These are phyloP conservation scores for Platichthys stellatus DNA, from an alignment of 2,113 vertebrate genomes.

Conservation along the genomic window DNA sequence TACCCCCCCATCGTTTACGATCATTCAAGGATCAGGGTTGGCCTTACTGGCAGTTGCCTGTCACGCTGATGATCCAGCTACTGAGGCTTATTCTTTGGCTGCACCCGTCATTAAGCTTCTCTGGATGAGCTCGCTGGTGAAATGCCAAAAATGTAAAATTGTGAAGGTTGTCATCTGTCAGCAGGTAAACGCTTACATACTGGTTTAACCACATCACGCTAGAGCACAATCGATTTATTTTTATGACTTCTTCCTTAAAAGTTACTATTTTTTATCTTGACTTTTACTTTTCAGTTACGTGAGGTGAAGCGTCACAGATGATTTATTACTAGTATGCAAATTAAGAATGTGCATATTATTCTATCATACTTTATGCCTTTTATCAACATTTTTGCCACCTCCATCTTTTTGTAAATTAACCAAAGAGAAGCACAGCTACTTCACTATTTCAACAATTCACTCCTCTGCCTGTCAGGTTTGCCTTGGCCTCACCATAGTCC, in stretches of 20 bases:
- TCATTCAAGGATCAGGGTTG: constrained; percentile 29
- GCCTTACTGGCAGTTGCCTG: constrained; percentile 14
- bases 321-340: constrained; percentile 14
- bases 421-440: background rate
- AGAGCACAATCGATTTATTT: constrained; percentile 1
- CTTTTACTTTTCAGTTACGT: background rate
- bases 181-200: constrained; percentile 21
- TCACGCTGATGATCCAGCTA: constrained; percentile 29
- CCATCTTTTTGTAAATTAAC: constrained; percentile 27
- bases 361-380: constrained; percentile 33
- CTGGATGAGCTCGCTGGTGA: constrained; percentile 25
- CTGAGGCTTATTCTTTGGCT: constrained; percentile 25
- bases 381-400: constrained; percentile 14
- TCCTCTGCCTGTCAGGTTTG: background rate
- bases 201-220: background rate
- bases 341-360: background rate
- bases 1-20: constrained; percentile 20
- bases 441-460: background rate
- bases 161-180: constrained; percentile 45
- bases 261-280: constrained; percentile 17
- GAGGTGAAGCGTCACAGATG: constrained; percentile 6
- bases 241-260: background rate
- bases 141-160: constrained; percentile 39
- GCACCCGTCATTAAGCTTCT: constrained; percentile 29
- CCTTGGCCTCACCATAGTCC: too few relatives aligned